These are phyloP conservation scores for Lutjanus erythropterus DNA, from an alignment of 2,113 vertebrate species.

Conservation along the genomic window DNA sequence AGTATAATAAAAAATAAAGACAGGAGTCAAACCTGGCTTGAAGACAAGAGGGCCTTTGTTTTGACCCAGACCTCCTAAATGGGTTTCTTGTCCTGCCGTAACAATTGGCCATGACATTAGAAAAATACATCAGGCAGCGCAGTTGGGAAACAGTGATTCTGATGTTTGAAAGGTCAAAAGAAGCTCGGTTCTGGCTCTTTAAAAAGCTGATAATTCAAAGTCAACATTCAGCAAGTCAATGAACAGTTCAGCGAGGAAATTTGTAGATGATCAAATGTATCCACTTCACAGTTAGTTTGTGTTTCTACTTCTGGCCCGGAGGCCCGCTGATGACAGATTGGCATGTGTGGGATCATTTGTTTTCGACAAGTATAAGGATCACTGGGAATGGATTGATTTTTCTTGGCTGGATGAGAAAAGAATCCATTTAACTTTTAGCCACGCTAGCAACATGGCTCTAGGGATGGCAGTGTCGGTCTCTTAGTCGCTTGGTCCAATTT, in stretches of 20 bases:
- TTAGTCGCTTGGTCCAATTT: background rate
- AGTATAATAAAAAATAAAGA: conserved; percentile 32
- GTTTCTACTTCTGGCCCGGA: conserved; percentile 25
- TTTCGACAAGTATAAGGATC: conserved; percentile 16
- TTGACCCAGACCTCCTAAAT: conserved; percentile 14
- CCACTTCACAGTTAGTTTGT: conserved; percentile 33
- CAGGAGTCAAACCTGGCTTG: conserved; percentile 29
- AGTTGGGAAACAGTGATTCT: conserved; percentile 12
- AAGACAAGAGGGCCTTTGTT: conserved; percentile 48
- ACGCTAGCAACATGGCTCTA: background rate
- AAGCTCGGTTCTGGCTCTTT: conserved; percentile 11
- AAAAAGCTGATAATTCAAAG: conserved; percentile 22
- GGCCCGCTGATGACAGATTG: conserved; percentile 26
- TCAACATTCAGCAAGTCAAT: conserved; percentile 14
- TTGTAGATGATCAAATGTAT: conserved; percentile 34
- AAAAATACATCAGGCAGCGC: conserved; percentile 38
- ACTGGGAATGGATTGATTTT: conserved; percentile 8
- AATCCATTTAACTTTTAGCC: background rate
- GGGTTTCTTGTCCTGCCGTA: conserved; percentile 22
- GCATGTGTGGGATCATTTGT: conserved; percentile 29
- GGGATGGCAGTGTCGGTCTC: background rate
- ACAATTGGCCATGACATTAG: conserved; percentile 21
- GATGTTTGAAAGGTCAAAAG: conserved; percentile 16
- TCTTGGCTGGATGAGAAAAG: conserved; percentile 20
- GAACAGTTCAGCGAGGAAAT: background rate